Conservation (phyloP, 2,797 vertebrate species). For the Nothura maculosa region DNA sequence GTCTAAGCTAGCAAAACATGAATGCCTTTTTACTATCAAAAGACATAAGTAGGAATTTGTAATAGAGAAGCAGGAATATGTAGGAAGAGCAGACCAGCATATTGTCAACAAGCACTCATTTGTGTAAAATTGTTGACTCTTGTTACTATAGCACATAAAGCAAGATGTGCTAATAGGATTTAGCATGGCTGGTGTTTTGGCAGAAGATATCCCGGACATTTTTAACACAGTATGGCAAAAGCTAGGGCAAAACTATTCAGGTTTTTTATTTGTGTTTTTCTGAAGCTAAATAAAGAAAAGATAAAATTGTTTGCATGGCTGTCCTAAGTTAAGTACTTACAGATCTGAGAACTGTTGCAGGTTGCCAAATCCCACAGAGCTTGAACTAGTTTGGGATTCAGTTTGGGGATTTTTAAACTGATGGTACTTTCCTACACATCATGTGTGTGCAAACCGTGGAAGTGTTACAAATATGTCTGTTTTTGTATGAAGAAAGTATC, state of each 20-base stretch:
- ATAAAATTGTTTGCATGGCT: not conserved
- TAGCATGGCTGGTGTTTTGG: not conserved
- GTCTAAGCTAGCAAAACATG: not conserved
- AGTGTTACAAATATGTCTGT: not conserved
- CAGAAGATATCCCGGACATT: not conserved
- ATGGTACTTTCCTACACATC: not conserved
- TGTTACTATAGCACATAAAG: not conserved
- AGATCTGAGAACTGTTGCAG: fast-evolving
- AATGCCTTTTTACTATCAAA: not conserved
- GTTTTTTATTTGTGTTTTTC: not conserved
- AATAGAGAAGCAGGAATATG: not conserved
- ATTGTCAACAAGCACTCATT: not conserved
- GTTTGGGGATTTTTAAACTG: not conserved
- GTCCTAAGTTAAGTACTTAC: not conserved
- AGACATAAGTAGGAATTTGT: not conserved
- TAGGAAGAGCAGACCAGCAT: not conserved
- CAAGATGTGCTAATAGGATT: not conserved
- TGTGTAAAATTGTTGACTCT: not conserved
- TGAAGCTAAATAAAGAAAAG: not conserved
- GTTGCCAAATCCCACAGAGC: not conserved
- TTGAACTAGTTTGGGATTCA: not conserved
- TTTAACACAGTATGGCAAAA: not conserved
- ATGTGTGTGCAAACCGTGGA: not conserved
- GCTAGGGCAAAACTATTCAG: not conserved
- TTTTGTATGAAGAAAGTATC: not conserved